Evolutionary conservation across 2,888 invertebrate genomes (phyloP).

Genomic region (Ormyrus pomaceus): DNA sequence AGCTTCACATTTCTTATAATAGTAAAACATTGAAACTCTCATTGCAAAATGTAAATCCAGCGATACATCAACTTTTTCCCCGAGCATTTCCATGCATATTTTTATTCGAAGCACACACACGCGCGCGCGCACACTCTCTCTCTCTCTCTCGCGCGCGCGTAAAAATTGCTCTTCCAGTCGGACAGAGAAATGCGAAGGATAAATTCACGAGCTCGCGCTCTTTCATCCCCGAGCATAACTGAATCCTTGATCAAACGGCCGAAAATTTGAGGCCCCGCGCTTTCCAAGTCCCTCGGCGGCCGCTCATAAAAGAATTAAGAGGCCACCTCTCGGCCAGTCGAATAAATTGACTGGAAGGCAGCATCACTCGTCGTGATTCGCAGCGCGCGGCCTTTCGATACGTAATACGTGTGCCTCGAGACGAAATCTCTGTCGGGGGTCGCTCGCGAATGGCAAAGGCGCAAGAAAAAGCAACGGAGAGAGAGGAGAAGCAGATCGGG

Average conservation of each 20-base stretch:
- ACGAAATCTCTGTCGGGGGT: background rate
- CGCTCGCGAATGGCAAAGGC: constrained; percentile 24
- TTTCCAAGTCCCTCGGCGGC: background rate
- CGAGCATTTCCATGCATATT: too few species aligned
- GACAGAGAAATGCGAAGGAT: too few species aligned
- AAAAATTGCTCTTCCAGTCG: too few species aligned
- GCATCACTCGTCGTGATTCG: constrained; percentile 10
- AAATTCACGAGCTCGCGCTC: too few species aligned
- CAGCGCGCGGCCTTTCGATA: background rate
- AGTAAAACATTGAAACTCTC: too few species aligned
- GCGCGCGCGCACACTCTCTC: background rate
- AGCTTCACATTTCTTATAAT: too few species aligned
- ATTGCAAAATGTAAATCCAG: too few species aligned
- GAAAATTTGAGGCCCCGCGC: background rate
- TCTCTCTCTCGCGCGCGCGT: background rate
- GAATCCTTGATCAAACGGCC: constrained; percentile 6
- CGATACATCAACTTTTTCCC: too few species aligned
- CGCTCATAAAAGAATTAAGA: constrained; percentile 21
- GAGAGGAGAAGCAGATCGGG: background rate
- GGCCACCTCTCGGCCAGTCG: constrained; percentile 17
- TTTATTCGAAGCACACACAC: background rate
- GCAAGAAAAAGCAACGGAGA: background rate
- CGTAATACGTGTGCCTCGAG: background rate
- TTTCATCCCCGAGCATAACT: background rate
- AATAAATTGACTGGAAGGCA: constrained; percentile 26